These are phyloP conservation scores for Oreochromis spilurus DNA, from an alignment of 2,113 vertebrate genomes.

Conservation along the genomic window DNA sequence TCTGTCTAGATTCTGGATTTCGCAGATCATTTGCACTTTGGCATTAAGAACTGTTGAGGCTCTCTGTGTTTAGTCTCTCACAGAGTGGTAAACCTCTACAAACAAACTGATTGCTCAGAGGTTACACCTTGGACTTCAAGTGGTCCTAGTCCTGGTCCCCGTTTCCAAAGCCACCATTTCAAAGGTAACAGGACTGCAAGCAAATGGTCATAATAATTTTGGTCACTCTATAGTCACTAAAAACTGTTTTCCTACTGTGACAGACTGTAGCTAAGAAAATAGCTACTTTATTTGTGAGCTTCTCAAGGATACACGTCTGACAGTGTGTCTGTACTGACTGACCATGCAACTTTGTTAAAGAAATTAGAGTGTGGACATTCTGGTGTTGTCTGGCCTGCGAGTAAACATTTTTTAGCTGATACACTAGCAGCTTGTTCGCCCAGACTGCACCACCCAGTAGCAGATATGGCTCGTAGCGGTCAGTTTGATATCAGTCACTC, in stretches of 20 bases:
- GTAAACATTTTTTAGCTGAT: neutral
- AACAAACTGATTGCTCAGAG: too few relatives aligned
- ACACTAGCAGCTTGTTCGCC: conserved; percentile 1
- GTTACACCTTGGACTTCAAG: neutral
- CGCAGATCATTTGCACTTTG: neutral
- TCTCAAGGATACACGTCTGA: neutral
- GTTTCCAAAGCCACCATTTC: too few relatives aligned
- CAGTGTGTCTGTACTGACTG: neutral
- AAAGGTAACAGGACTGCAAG: too few relatives aligned
- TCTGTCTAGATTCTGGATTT: neutral
- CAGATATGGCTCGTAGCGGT: neutral
- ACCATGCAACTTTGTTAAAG: neutral
- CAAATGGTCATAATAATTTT: too few relatives aligned
- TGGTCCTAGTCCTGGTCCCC: neutral
- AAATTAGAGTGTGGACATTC: neutral
- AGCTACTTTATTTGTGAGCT: neutral
- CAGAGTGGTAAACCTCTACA: neutral
- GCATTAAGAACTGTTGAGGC: neutral
- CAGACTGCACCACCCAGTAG: neutral
- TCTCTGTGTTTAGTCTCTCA: neutral
- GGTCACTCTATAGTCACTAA: too few relatives aligned
- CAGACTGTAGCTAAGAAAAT: too few relatives aligned
- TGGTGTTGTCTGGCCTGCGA: neutral
- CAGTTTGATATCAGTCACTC: conserved; percentile 12
- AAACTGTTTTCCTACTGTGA: too few relatives aligned